phyloP scores from a whole-genome alignment of 2,888 invertebrate species.

The Ochropacha duplaris region DNA sequence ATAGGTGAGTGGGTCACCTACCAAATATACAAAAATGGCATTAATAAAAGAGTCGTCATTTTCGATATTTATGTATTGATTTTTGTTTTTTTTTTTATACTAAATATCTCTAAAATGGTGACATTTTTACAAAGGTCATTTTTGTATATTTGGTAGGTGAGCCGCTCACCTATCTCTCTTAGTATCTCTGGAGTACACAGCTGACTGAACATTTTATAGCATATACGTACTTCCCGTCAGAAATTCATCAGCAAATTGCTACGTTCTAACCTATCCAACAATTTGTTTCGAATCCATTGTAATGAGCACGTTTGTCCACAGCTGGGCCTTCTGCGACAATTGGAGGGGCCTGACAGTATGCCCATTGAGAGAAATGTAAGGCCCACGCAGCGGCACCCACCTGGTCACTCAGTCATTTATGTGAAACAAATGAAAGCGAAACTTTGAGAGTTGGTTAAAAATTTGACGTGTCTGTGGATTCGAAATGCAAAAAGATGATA shows the following conservation, averaged over 20 bases:
- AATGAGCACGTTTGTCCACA: slow-evolving; percentile 33
- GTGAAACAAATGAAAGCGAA: slow-evolving; percentile 74
- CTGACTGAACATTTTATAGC: background rate
- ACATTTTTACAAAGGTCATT: too few relatives aligned
- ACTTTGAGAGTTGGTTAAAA: slow-evolving; percentile 43
- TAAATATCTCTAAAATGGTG: too few relatives aligned
- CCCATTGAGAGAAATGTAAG: slow-evolving; percentile 76
- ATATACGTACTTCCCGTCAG: background rate
- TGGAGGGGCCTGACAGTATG: slow-evolving; percentile 65
- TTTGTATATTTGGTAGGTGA: too few relatives aligned
- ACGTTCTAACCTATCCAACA: background rate
- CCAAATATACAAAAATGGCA: too few relatives aligned
- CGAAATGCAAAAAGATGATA: background rate
- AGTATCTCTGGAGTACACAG: too few relatives aligned
- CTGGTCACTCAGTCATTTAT: slow-evolving; percentile 76
- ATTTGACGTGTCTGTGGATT: background rate
- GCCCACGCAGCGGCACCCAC: slow-evolving; percentile 75
- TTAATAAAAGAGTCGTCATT: too few relatives aligned
- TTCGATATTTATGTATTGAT: too few relatives aligned
- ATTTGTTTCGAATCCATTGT: background rate
- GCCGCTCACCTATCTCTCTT: too few relatives aligned
- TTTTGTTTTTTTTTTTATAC: too few relatives aligned
- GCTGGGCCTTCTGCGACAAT: slow-evolving; percentile 65
- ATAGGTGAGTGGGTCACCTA: too few relatives aligned
- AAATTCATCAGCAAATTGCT: background rate